phyloP scores from a whole-genome alignment of 2,113 vertebrate genomes.

The Nymphicus hollandicus region DNA sequence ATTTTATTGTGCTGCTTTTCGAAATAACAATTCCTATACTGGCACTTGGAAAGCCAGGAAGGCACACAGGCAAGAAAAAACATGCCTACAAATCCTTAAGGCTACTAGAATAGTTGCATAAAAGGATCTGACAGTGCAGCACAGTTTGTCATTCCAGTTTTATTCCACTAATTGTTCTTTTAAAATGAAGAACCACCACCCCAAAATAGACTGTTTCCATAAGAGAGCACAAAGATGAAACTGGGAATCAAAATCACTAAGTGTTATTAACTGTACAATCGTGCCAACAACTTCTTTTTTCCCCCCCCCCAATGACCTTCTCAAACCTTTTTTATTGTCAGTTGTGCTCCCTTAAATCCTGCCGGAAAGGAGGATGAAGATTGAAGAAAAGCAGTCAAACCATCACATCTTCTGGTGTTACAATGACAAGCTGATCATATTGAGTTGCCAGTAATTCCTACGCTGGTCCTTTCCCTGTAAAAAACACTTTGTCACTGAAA shows the following conservation, averaged over 20 bases:
- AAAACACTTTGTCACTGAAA: neutral
- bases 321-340: neutral
- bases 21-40: slow-evolving; percentile 45
- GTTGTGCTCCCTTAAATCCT: neutral
- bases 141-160: slow-evolving; percentile 39
- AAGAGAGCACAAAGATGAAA: neutral
- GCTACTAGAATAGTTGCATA: slow-evolving; percentile 22
- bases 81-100: slow-evolving; percentile 49
- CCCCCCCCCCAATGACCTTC: neutral
- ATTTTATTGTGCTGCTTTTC: slow-evolving; percentile 46
- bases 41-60: slow-evolving; percentile 57
- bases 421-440: neutral
- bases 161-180: slow-evolving; percentile 56
- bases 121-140: slow-evolving; percentile 51
- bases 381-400: neutral
- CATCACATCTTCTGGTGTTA: neutral
- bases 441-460: neutral
- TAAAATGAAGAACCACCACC: neutral
- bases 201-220: slow-evolving; percentile 17
- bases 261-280: neutral
- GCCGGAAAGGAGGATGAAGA: neutral
- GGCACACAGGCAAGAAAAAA: slow-evolving; percentile 69
- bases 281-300: neutral
- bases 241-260: slow-evolving; percentile 20
- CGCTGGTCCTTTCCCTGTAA: neutral